These are phyloP conservation scores for Scolanthus callimorphus DNA, from an alignment of 92 coral and sea anemone genomes.

Conservation along the genomic window DNA sequence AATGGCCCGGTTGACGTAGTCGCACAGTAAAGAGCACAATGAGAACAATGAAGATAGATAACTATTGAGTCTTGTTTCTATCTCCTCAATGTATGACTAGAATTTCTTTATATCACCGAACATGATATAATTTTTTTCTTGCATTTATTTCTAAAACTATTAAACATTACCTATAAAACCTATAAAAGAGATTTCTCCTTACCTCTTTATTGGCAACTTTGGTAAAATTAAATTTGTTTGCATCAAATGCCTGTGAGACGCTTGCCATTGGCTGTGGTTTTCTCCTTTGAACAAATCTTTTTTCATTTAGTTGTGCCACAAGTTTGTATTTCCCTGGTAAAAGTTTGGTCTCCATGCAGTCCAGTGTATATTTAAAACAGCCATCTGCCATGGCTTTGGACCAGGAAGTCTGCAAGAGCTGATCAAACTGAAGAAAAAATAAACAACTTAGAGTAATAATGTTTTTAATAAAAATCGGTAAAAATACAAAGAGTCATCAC, in stretches of 20 bases:
- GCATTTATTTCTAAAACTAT: too few species aligned
- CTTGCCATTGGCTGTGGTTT: slow-evolving; percentile 76
- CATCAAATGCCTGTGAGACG: slow-evolving; percentile 80
- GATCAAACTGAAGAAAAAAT: slow-evolving; percentile 68
- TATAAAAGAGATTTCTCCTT: slow-evolving; percentile 49
- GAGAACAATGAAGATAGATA: too few species aligned
- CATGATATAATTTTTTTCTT: too few species aligned
- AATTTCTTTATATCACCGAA: too few species aligned
- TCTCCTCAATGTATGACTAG: too few species aligned
- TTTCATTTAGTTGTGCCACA: slow-evolving; percentile 74
- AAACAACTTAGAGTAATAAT: too few species aligned
- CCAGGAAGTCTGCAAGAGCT: slow-evolving; percentile 59
- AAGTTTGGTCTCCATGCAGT: slow-evolving; percentile 60
- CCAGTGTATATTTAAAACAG: slow-evolving; percentile 74
- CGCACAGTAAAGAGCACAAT: too few species aligned
- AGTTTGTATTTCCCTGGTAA: slow-evolving; percentile 76
- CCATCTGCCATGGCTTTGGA: slow-evolving; percentile 78
- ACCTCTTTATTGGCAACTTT: slow-evolving; percentile 86
- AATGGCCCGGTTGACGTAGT: too few species aligned
- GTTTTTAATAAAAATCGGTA: too few species aligned
- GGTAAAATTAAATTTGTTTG: slow-evolving; percentile 81
- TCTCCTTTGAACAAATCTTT: slow-evolving; percentile 77
- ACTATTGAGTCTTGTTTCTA: too few species aligned
- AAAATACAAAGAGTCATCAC: too few species aligned
- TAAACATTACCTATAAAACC: too few species aligned